Evolutionary conservation across 2,113 vertebrate species (phyloP), one percentile per base, ranked within the genome.

Genomic region (Rhineura floridana): DNA sequence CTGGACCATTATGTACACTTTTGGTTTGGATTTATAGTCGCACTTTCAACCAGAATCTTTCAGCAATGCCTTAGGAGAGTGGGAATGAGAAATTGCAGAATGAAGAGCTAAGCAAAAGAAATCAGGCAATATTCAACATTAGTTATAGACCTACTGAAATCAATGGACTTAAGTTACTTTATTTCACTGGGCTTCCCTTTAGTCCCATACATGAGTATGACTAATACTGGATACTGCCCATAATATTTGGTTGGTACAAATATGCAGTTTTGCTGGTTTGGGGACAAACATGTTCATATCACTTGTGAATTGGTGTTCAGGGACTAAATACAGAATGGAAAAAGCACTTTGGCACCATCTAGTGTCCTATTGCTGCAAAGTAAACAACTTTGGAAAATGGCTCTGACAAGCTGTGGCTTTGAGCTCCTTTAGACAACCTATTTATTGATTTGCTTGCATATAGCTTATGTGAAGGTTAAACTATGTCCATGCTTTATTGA

Each of bases 261-360:
- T 21, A 13, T 2, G 13, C 3, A 17, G 10, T 72, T 87, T 86
- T 44, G 4, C 15, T 33, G 8, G 1, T 33, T 75, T 33, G 59
- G 21, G 70, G 15, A 25, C 36, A 78, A 25, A 25, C 6, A 3
- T 44, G 6, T 21, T 48, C 63, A 28, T 62, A 81, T 48, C n/a
- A 36, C 12, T 73, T 81, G 13, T 82, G 42, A 28, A 28, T 83
- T 84, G 65, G 33, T 17, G 73, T 30, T 23, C 25, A 23, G 55
- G 23, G 3, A 62, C 23, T 52, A 4, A 70, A n/a, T 19, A 23
- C 33, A 50, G 10, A 70, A 30, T 13, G 42, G 2, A 39, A 25
- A 67, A 84, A 89, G 78, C 15, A 48, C 75, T 69, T 12, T 81
- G 90, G 91, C 93, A 85, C 93, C 92, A 94, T 48, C 94, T 94